Evolutionary conservation across 2,113 vertebrate species (phyloP), one percentile per base, ranked within the genome.

Genomic region (Callaeas wilsoni): DNA sequence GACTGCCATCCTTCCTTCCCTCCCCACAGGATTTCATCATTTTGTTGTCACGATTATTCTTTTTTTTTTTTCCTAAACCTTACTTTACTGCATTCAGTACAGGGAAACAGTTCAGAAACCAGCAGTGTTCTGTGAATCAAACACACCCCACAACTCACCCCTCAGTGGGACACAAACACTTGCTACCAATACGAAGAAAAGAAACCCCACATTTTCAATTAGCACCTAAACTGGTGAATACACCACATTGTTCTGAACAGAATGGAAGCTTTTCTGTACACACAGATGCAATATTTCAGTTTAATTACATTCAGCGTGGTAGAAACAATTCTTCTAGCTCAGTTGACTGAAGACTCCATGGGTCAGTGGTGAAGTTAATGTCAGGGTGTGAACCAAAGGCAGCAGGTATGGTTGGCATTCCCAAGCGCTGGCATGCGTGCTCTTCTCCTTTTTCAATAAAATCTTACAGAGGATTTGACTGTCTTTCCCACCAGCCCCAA

Each of bases 351-450:
- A 60, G 46, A 62, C 20, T 68, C 50, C 6, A 3, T 1, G 3
- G 53, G 80, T 57, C 46, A 29, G 13, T 4, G 23, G 37, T 29
- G 46, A 85, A 73, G 37, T 19, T 33, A 29, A 60, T 7, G 20
- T 37, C 68, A 68, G 49, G 22, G 37, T 67, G 17, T 63, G 52
- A 89, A 74, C 26, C 41, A 77, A 74, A 89, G 26, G 47, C 53
- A 85, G 74, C 21, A 85, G 39, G 26, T 21, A n/a, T 2, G 21
- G 33, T 0, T 47, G 47, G 50, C 52, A 44, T 19, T 87, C n/a
- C 39, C 44, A 46, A 78, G 33, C 0, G 0, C 19, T 35, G 41
- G 4, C 9, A 16, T 3, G 9, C 3, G 3, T 44, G n/a, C 32
- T 69, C 21, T 50, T 83, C 42, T 50, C 16, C n/a, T 79, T 52